phyloP scores from a whole-genome alignment of 2,113 vertebrate species.

The Periophthalmus modestus region DNA sequence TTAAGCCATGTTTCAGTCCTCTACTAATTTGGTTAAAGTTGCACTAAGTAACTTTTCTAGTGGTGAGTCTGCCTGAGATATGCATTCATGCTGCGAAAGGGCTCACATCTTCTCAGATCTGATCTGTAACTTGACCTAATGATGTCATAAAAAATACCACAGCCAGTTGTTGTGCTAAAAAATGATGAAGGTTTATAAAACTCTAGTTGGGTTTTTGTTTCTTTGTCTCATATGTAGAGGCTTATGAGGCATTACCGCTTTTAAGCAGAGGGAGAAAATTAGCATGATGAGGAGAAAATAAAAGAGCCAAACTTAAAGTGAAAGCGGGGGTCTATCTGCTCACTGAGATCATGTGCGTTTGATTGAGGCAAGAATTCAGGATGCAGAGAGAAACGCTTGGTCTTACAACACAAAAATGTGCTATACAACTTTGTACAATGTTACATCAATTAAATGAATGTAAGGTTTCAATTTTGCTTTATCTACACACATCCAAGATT shows the following conservation, averaged over 20 bases:
- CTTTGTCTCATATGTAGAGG: slow-evolving; percentile 1
- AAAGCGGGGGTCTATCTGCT: slow-evolving; percentile 35
- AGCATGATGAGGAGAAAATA: slow-evolving; percentile 20
- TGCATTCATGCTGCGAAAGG: too few relatives aligned
- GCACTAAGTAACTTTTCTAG: too few relatives aligned
- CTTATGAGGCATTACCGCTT: not conserved
- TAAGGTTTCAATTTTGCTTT: too few relatives aligned
- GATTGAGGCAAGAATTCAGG: slow-evolving; percentile 54
- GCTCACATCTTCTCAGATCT: too few relatives aligned
- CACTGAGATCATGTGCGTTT: slow-evolving; percentile 67
- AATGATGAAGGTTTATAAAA: too few relatives aligned
- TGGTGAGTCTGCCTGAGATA: too few relatives aligned
- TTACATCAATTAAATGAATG: too few relatives aligned
- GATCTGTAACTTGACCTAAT: too few relatives aligned
- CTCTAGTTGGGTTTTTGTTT: not conserved
- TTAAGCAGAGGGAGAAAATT: slow-evolving; percentile 17
- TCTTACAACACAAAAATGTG: not conserved
- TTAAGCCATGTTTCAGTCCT: not conserved
- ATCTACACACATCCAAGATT: too few relatives aligned
- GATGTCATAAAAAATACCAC: not conserved
- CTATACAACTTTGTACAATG: not conserved
- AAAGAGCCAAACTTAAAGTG: slow-evolving; percentile 26
- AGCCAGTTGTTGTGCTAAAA: not conserved
- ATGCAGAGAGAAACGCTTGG: slow-evolving; percentile 5
- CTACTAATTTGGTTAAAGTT: not conserved